Base-by-base conservation (phyloP, 2,888 invertebrate genomes). In the Linnaemya tessellans region DNA sequence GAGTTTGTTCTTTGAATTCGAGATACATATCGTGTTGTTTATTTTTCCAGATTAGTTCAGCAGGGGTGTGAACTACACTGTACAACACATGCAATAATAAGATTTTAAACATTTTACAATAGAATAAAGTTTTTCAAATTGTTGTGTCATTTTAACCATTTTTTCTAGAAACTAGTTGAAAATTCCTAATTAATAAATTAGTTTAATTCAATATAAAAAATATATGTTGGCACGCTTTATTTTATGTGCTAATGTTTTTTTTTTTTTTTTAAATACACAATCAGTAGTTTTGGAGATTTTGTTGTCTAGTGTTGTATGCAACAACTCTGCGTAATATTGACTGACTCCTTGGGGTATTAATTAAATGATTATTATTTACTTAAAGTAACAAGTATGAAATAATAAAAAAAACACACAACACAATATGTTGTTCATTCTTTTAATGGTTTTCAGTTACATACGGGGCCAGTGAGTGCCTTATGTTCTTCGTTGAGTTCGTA, bases 301-400 rank as follows among this genome's bases (percentile, higher is more conserved):
- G 30, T 30, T 30, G 30, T 5, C 2, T 5, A 30, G 30, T 30
- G 30, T 30, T 30, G 30, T 62, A 30, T 41, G 25, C 30, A 62
- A 35, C 43, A 77, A 41, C 15, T 65, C 18, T 30, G 11, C 22
- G 15, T 2, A 43, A 15, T 22, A 56, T 10, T 3, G 41, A 70
- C 15, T 51, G 30, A 18, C 74, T 82, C 85, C 85, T 71, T 75
- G 65, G 82, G 79, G 85, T 70, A 82, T 85, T 82, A 79, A 85
- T 85, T 85, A 85, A 85, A 75, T 85, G 70, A 82, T 82, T 81
- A 71, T 85, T 85, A 75, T 85, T 80, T 54, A 80, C 65, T 85
- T 85, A 82, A 75, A 60, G 43, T 15, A 46, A 54, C 38, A 73
- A 49, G 54, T 71, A 20, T 4, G 25, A 15, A 41, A 30, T 30